Base-by-base conservation (phyloP, 2,888 invertebrate species). In the Lingula anatina region DNA sequence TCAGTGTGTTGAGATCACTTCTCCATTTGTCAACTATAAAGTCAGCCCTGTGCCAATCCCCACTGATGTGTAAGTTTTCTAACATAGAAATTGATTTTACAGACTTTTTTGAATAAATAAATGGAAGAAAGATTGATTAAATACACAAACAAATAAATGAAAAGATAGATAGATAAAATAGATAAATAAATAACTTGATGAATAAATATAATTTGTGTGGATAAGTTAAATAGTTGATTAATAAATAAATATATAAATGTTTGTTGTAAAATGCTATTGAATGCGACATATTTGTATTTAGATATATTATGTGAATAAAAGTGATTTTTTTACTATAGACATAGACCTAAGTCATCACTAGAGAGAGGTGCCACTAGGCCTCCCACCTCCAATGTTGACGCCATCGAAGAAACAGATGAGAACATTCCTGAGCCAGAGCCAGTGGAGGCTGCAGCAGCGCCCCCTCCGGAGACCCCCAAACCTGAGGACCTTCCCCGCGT, bases 1-100 rank as follows among this genome's bases (percentile, higher is more conserved):
- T 37, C 67, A 71, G 54, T 72, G 73, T 56, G 26, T 77, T 18
- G 70, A 76, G 55, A 62, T 77, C 5, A 65, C 68, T 9, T 74
- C 76, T 18, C 72, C 75, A 7, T 77, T 72, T 62, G 62, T 75
- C 35, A 72, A 73, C 61, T 76, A 73, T 57, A 72, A 71, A 65
- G 71, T 73, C 55, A 74, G 70, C 50, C 68, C 69, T 15, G 62
- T 75, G 3, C 71, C 73, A 5, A 73, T 75, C 43, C 74, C 74
- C 0, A 68, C 70, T 36, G 69, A 70, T 45, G 70, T 64, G 74
- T 75, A 62, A 68, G 74, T 65, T 2, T 37, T 26, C 9, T 44
- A 38, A 37, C 7, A 43, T 24, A 7, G 18, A 39, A n/a, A n/a
- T 39, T n/a, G 9, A 39, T n/a, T 9, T 39, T 12, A 15, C 7